Base-by-base conservation (phyloP, 2,113 vertebrate species). In the Brachypteracias leptosomus region DNA sequence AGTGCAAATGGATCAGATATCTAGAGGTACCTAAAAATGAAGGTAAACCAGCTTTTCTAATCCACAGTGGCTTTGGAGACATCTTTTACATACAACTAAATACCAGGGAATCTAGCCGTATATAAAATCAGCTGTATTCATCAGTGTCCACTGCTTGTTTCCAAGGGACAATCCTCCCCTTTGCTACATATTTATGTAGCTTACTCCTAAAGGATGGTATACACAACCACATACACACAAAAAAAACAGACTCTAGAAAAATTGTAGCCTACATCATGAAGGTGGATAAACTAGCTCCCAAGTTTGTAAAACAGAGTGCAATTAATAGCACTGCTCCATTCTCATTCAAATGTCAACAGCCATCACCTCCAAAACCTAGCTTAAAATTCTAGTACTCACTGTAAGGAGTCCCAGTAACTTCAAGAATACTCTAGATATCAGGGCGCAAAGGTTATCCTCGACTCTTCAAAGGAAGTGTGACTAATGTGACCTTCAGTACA, bases 341-440 rank as follows among this genome's bases (percentile, higher is more conserved):
- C 52, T 61, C 68, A 46, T 25, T 35, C 90, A 88, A 95, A 95
- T 55, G 85, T 77, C 85, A 93, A 71, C 35, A 92, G 76, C 44
- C 9, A 1, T 17, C 44, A 49, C 38, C 38, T 74, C 63, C 33
- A 59, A 1, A 3, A 52, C 1, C 2, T 36, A 16, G 86, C 63
- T 74, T 59, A 70, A 86, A 91, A 71, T 9, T 33, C 42, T 46
- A 54, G 67, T 51, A n/a, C 38, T 51, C 44, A 4, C 13, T 51
- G 52, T 47, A 79, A 94, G 42, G 38, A 71, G 21, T 40, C 47
- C 44, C 51, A 35, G 28, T 33, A 73, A 47, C 46, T 67, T 77
- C 46, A 73, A 49, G 62, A 75, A 55, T 12, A 29, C 71, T 88
- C 58, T 38, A 49, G 71, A 55, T 16, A 13, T 13, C 36, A 44